A percentile compares a stretch with the other conserved stretches of the same genome.
Evolutionary conservation across 37 sponge, comb jelly and placozoan genomes (phyloP).

Genomic region (Eunapius fragilis): DNA sequence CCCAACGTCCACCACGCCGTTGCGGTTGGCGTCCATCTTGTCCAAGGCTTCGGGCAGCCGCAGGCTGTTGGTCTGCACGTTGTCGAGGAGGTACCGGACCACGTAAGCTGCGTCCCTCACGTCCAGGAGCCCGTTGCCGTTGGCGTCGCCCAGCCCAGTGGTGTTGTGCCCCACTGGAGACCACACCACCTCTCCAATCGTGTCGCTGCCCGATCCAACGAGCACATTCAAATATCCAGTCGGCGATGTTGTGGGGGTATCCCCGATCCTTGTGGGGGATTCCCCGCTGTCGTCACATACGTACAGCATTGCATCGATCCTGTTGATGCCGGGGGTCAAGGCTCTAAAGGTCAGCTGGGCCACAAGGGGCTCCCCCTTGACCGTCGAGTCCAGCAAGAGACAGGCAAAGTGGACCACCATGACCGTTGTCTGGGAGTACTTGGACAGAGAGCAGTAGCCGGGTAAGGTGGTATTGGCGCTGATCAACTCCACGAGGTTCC

Average conservation of each 20-base stretch:
- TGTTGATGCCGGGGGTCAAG: neutral
- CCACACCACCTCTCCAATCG: neutral
- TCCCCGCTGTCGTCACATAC: neutral
- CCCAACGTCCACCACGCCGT: conserved; percentile 5
- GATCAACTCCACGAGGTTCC: conserved; percentile 11
- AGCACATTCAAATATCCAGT: neutral
- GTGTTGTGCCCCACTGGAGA: neutral
- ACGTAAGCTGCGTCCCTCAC: conserved; percentile 37
- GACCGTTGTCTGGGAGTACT: neutral
- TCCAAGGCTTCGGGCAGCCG: neutral
- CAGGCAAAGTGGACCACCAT: conserved; percentile 21
- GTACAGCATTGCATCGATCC: neutral
- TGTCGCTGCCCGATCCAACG: neutral
- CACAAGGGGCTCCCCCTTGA: conserved; percentile 22
- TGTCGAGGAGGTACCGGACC: neutral
- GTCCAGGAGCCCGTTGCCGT: conserved; percentile 22
- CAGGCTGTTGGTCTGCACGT: neutral
- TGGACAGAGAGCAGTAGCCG: conserved; percentile 5
- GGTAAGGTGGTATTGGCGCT: conserved; percentile 6
- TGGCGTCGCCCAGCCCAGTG: conserved; percentile 17
- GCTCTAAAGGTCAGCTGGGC: conserved; percentile 23
- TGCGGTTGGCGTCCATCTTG: conserved; percentile 30
- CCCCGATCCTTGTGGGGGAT: neutral
- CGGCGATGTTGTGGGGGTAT: neutral
- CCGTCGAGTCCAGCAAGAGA: neutral